phyloP scores from a whole-genome alignment of 1,140 invertebrate species.

The Hirudo medicinalis region DNA sequence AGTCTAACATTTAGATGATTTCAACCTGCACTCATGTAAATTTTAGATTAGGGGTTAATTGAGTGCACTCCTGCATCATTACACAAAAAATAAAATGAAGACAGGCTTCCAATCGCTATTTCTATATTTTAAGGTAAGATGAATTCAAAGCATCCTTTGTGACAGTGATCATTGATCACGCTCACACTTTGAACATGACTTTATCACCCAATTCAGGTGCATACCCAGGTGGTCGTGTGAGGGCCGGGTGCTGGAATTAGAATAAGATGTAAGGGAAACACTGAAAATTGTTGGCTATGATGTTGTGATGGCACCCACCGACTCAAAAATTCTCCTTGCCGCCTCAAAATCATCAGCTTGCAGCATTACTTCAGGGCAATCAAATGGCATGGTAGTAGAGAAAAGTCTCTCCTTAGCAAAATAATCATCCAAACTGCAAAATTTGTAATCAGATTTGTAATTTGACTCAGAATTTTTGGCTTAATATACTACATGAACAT shows the following conservation, averaged over 20 bases:
- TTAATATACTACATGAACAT: neutral
- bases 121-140: no score
- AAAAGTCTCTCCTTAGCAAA: neutral
- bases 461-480: neutral
- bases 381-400: neutral
- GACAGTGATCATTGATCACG: neutral
- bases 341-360: neutral
- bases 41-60: no score
- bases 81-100: no score
- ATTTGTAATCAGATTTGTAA: neutral
- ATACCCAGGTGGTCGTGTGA: neutral
- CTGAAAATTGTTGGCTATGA: neutral
- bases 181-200: constrained; percentile 6
- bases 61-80: no score
- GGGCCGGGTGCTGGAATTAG: constrained; percentile 17
- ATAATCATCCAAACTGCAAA: constrained; percentile 14
- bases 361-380: constrained; percentile 10
- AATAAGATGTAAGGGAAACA: neutral
- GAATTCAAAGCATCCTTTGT: no score
- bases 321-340: neutral
- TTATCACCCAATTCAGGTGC: constrained; percentile 15
- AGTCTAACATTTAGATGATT: no score
- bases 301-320: neutral
- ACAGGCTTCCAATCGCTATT: no score
- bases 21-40: no score